phyloP scores from a whole-genome alignment of 1,140 invertebrate species.

The Cydia amplana region DNA sequence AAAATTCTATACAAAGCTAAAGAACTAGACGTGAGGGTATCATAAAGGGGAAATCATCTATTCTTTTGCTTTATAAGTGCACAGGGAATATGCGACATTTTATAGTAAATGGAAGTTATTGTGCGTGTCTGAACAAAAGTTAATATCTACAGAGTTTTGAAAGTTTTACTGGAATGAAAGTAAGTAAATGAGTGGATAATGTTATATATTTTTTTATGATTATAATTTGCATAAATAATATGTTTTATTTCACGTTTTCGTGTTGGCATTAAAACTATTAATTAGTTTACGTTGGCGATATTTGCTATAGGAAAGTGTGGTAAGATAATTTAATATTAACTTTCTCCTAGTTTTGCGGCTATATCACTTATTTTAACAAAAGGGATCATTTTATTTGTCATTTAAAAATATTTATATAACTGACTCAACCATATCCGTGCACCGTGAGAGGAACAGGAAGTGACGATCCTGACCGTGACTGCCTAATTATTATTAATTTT shows the following conservation, averaged over 20 bases:
- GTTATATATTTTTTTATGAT: background rate
- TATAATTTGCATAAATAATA: background rate
- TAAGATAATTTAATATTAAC: background rate
- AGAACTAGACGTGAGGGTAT: constrained; percentile 6
- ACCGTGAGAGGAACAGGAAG: no score
- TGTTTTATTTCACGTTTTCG: background rate
- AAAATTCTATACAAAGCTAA: constrained; percentile 21
- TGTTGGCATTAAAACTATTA: background rate
- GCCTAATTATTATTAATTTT: no score
- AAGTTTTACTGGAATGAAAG: background rate
- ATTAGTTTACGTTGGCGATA: constrained; percentile 8
- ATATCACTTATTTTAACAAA: background rate
- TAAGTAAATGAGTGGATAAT: background rate
- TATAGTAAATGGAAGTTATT: background rate
- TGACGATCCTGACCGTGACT: no score
- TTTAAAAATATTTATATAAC: no score
- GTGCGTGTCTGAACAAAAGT: no score
- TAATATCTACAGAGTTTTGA: background rate
- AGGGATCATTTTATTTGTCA: no score
- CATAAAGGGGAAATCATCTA: constrained; percentile 13
- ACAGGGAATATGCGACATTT: background rate
- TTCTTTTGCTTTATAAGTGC: constrained; percentile 17
- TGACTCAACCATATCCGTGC: no score
- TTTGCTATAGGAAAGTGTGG: background rate
- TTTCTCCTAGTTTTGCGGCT: background rate